Base-by-base conservation (phyloP, 2,113 vertebrate genomes). In the Microtus richardsoni region DNA sequence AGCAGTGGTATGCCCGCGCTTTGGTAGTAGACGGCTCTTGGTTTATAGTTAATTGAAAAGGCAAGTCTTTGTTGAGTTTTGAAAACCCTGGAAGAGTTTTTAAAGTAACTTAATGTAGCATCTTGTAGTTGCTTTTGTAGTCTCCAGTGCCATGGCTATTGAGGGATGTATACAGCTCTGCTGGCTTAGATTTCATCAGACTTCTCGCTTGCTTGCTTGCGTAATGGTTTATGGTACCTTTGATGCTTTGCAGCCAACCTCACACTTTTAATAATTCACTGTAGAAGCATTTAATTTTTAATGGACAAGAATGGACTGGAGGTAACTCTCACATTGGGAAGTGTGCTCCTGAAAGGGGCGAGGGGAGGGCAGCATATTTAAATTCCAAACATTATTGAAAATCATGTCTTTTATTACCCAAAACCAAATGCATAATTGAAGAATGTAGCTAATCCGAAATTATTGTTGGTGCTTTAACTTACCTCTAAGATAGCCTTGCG, bases 281-380 rank as follows among this genome's bases (percentile, higher is more conserved):
- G 96, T 96, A 98, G 98, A 98, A 97, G 91, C 85, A 95, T 98
- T 98, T 98, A 99, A 98, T 98, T 99, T 99, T 99, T 99, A 99
- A 99, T 98, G 98, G 97, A 98, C 96, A 97, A 94, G 97, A 98
- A 98, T 92, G 41, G 96, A 95, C 93, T 98, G 93, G 96, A 97
- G 92, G 97, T 97, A 97, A 97, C 96, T 97, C 97, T 93, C 97
- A 96, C 91, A 97, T 96, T 98, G 91, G 91, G 97, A 98, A 98
- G 95, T 98, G 95, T 84, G 92, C 95, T 97, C 91, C 73, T 95
- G 77, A 97, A 97, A 19, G 33, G 92, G 92, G 94, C 71, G 96
- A 97, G 97, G 98, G 77, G 91, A 52, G 98, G 77, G 91, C 54
- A 95, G 96, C 88, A 54, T 96, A 98, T 98, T 98, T 98, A 97